Evolutionary conservation across 2,113 vertebrate species (phyloP), one percentile per base, ranked within the genome.

Genomic region (Panurus biarmicus): DNA sequence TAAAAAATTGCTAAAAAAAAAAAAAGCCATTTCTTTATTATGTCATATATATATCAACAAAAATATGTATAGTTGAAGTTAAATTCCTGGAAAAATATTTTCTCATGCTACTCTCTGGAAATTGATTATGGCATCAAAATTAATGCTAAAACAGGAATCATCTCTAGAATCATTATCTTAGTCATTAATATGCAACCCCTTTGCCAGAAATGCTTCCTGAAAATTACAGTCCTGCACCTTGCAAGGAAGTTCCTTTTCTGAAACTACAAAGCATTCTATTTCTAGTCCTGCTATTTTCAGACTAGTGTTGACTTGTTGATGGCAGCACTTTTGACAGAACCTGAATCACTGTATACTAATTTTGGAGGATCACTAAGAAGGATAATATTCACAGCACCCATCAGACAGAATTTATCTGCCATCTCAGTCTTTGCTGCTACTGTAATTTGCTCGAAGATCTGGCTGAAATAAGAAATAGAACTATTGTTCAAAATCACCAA

Each of bases 231-330:
- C 47, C 62, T 91, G 67, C 51, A 74, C 61, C 33, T 69, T 60
- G 48, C 45, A 73, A 66, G 60, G 35, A 66, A 70, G 14, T 60
- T 72, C 45, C 16, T 85, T 74, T 82, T 76, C 80, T 81, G 53
- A 76, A 44, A 21, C 40, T 72, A 92, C 56, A 84, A 90, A 85
- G 75, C 74, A 82, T 89, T 71, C 87, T 85, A 65, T 92, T 83
- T 90, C 78, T 50, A 58, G 57, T 38, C 31, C 45, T 6, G 7
- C 42, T 75, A 53, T 89, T 95, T 93, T 89, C 9, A 5, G 87
- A n/a, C 60, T 82, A 79, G 35, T 91, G 84, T 95, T 82, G 94
- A 93, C 79, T 94, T 80, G 60, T 76, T 75, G 66, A 65, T 65
- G 66, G 42, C 76, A 93, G 57, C 45, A 70, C 33, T 60, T 70